These are phyloP conservation scores for Crocuta crocuta DNA, from an alignment of 2,113 vertebrate species.

Conservation along the genomic window DNA sequence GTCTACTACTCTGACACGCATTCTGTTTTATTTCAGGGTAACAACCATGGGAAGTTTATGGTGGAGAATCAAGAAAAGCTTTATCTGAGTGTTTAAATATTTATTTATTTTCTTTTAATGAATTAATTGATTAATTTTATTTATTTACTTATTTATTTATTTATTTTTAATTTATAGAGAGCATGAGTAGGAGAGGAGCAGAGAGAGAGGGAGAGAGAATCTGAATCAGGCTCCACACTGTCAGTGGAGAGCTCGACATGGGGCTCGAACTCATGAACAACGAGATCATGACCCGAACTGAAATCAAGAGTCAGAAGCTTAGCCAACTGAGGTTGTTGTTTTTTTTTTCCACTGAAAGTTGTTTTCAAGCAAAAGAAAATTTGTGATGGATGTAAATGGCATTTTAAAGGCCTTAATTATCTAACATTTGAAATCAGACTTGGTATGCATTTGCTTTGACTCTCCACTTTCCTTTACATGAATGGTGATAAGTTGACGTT, in stretches of 20 bases:
- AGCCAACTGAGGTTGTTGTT: too few relatives aligned
- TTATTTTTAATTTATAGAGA: too few relatives aligned
- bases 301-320: too few relatives aligned
- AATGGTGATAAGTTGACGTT: neutral
- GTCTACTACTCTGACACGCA: neutral
- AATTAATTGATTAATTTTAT: too few relatives aligned
- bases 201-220: too few relatives aligned
- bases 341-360: neutral
- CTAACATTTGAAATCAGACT: slow-evolving; percentile 31
- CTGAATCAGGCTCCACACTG: too few relatives aligned
- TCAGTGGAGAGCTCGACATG: too few relatives aligned
- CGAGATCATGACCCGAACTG: too few relatives aligned
- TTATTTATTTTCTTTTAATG: too few relatives aligned
- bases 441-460: neutral
- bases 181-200: too few relatives aligned
- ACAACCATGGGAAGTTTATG: neutral
- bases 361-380: slow-evolving; percentile 33
- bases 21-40: neutral
- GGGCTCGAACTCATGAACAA: too few relatives aligned
- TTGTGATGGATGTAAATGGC: neutral
- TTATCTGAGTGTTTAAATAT: neutral
- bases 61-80: neutral
- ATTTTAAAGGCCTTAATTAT: neutral
- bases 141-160: too few relatives aligned
- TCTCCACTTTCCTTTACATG: neutral